A percentile compares a stretch with the other conserved stretches of the same genome.
Evolutionary conservation across 2,113 vertebrate genomes (phyloP).

Genomic region (Nestor notabilis): DNA sequence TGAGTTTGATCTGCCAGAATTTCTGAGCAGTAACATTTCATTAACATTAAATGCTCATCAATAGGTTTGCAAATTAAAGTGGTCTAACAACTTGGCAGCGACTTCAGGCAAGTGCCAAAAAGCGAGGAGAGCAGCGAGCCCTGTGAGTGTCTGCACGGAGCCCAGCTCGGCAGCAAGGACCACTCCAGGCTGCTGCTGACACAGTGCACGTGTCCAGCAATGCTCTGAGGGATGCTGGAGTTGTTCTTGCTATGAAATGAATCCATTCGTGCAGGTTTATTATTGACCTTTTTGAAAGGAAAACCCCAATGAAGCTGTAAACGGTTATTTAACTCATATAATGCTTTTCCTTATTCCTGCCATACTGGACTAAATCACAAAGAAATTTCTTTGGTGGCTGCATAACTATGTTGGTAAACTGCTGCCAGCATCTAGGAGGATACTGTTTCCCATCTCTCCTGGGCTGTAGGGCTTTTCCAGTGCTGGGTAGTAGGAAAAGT

Average conservation of each 20-base stretch:
- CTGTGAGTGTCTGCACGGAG: accelerated
- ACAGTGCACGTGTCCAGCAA: neutral
- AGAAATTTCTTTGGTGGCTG: neutral
- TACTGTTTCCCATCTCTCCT: neutral
- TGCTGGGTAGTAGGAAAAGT: neutral
- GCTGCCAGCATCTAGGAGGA: neutral
- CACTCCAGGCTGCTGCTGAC: neutral
- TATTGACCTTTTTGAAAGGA: neutral
- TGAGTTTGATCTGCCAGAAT: conserved; percentile 14
- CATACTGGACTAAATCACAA: accelerated
- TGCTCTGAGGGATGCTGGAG: neutral
- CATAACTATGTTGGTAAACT: neutral
- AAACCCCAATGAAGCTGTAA: neutral
- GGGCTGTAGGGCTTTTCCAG: neutral
- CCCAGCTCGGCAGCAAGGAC: accelerated
- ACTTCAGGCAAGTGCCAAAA: neutral
- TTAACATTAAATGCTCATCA: neutral
- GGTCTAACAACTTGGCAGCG: neutral
- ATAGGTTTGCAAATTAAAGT: neutral
- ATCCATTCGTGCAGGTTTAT: neutral
- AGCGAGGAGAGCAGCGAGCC: neutral
- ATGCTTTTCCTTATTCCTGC: neutral
- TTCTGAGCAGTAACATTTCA: conserved; percentile 4
- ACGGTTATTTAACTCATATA: neutral
- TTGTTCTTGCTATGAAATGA: neutral